Conservation (phyloP, 2,888 invertebrate species). For the Sipha maydis region DNA sequence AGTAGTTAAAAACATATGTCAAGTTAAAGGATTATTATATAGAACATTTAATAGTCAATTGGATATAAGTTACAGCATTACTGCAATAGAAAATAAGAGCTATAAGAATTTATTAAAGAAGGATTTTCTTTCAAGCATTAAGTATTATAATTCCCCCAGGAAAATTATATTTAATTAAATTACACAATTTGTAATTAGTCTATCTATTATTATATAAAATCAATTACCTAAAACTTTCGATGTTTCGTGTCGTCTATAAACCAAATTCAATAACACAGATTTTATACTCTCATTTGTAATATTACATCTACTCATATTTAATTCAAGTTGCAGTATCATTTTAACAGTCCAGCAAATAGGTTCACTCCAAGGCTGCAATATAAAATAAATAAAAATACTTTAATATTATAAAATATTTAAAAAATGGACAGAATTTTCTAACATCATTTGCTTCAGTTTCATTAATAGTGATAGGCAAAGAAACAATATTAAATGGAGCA, state of each 20-base stretch:
- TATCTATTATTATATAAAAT: not conserved
- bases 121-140: not conserved
- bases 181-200: not conserved
- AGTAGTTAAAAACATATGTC: no score
- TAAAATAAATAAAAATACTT: not conserved
- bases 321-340: slow-evolving; percentile 65
- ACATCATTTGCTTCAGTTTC: slow-evolving; percentile 65
- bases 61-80: no score
- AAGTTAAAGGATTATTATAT: no score
- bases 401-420: not conserved
- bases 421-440: not conserved
- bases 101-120: not conserved
- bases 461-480: slow-evolving; percentile 64
- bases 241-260: slow-evolving; percentile 57
- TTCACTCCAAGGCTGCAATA: slow-evolving; percentile 65
- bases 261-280: slow-evolving; percentile 39
- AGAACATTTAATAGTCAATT: no score
- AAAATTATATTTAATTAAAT: not conserved
- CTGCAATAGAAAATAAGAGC: not conserved
- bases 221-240: slow-evolving; percentile 40
- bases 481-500: slow-evolving; percentile 55
- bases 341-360: slow-evolving; percentile 65
- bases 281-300: slow-evolving; percentile 50
- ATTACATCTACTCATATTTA: slow-evolving; percentile 60
- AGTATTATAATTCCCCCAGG: not conserved